phyloP scores from a whole-genome alignment of 2,113 vertebrate genomes.

The Lynx canadensis region DNA sequence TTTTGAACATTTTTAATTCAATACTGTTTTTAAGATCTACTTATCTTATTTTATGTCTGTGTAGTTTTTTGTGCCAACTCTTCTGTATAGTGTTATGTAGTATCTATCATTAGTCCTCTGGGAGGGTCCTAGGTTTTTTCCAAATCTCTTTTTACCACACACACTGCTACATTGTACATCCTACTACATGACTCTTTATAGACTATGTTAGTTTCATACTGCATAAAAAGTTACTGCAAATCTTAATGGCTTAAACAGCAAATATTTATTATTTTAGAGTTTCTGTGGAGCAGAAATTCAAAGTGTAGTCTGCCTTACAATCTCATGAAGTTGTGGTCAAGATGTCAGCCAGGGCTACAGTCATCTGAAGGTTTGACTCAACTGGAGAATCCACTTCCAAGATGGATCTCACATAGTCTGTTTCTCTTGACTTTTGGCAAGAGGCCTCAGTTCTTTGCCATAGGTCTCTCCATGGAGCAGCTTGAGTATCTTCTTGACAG shows the following conservation, averaged over 20 bases:
- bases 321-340: not conserved
- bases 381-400: not conserved
- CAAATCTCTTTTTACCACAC: not conserved
- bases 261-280: constrained; percentile 30
- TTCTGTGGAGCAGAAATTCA: not conserved
- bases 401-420: not conserved
- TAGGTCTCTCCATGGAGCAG: not conserved
- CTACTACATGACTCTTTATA: not conserved
- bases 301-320: not conserved
- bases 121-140: not conserved
- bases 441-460: not conserved
- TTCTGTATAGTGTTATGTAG: not conserved
- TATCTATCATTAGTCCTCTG: not conserved
- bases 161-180: not conserved
- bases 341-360: not conserved
- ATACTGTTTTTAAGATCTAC: not conserved
- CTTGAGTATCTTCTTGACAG: not conserved
- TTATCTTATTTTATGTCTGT: not conserved
- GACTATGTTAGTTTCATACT: not conserved
- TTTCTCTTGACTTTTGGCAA: not conserved
- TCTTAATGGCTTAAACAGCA: constrained; percentile 31
- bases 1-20: not conserved
- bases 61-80: not conserved
- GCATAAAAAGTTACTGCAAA: not conserved
- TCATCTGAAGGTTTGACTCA: not conserved